Evolutionary conservation across 2,113 vertebrate species (phyloP), one percentile per base, ranked within the genome.

Genomic region (Gymnocephalus cernua): DNA sequence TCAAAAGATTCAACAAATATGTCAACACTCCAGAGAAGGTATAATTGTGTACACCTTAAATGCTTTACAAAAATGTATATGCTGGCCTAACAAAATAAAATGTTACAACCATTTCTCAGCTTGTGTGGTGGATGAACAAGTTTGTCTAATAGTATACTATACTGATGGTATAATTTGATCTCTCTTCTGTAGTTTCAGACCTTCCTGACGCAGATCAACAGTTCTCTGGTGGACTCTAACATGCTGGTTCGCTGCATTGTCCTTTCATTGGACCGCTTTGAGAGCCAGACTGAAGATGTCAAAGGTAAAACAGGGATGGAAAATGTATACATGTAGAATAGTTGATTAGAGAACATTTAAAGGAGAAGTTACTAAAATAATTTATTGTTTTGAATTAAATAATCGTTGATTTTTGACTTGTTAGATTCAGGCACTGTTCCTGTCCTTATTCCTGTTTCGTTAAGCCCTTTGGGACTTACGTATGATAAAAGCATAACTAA

Each of bases 21-120:
- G 98, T 99, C 89, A 98, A 98, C 94, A 98, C 97, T 6, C 97
- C 98, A 53, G 97, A 99, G 85, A 99, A 99, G 97, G 98, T 99
- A 93, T 7, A 3, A 38, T 23, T 19, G 2, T 19, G 2, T 25
- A 23, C 8, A 48, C 58, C 0, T 21, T 15, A 1, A 10, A 21
- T 64, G 8, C 3, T 2, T 75, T 59, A 2, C 14, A 69, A 25
- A 67, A 44, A 21, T 53, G 3, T 29, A 27, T 19, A 4, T n/a
- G 1, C 23, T 18, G 18, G 1, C 6, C 8, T 11, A n/a, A 61
- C 12, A 9, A 19, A 48, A 47, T 19, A 1, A 38, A 35, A 12
- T 47, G 3, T 23, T 8, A 3, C 1, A 14, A 2, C 45, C 18
- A 19, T 54, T 50, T 41, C 21, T 48, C 25, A 69, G 7, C 16